Evolutionary conservation across 1,140 invertebrate genomes (phyloP).

Genomic region (Solenopsis fugax): DNA sequence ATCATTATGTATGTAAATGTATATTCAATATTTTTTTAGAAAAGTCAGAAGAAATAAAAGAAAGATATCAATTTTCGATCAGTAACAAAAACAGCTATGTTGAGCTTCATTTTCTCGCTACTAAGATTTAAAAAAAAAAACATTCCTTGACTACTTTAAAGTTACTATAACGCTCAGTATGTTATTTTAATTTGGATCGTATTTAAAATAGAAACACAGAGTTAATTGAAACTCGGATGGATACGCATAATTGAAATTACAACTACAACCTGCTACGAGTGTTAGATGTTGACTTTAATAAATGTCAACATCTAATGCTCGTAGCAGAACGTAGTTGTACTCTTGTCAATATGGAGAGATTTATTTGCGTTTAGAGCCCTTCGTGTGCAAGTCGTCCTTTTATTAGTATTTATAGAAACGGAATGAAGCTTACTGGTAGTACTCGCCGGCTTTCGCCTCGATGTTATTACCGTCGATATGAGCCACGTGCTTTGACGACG

Average conservation of each 20-base stretch:
- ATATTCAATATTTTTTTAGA: too few species aligned
- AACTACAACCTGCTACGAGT: too few species aligned
- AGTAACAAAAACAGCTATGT: too few species aligned
- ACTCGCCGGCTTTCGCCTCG: slow-evolving; percentile 83
- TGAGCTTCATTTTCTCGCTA: too few species aligned
- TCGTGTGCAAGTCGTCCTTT: background rate
- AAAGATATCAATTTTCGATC: too few species aligned
- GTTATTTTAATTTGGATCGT: background rate
- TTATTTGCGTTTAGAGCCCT: background rate
- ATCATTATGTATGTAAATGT: too few species aligned
- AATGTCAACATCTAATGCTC: background rate
- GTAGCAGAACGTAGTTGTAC: background rate
- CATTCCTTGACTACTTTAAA: too few species aligned
- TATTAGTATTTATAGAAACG: slow-evolving; percentile 27
- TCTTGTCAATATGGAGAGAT: background rate
- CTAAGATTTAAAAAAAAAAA: too few species aligned
- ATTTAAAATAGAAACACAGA: background rate
- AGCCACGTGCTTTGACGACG: slow-evolving; percentile 82
- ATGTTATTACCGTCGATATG: slow-evolving; percentile 85
- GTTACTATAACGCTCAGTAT: background rate
- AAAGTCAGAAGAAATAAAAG: too few species aligned
- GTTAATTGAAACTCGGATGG: background rate
- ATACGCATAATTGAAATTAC: background rate
- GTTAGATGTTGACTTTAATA: background rate
- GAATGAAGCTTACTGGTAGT: slow-evolving; percentile 78